Evolutionary conservation across 2,797 vertebrate species (phyloP).

Genomic region (Kryptopterus vitreolus): DNA sequence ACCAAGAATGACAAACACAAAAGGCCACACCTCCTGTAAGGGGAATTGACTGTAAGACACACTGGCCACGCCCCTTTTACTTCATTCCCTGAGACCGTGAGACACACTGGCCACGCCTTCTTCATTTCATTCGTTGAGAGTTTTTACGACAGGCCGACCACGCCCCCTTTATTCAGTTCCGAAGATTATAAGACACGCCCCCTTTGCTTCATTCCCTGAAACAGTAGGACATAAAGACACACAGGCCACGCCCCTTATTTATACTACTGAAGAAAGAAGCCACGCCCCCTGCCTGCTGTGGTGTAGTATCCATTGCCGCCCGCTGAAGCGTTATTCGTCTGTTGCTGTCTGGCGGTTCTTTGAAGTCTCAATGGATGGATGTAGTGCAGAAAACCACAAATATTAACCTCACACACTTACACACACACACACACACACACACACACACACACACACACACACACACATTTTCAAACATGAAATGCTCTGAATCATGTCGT

Average conservation of each 20-base stretch:
- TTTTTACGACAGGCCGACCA: no score
- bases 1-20: no score
- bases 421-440: constrained; percentile 16
- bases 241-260: background rate
- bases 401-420: constrained; percentile 31
- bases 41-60: background rate
- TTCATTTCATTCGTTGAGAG: no score
- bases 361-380: constrained; percentile 13
- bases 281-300: background rate
- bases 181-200: no score
- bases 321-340: background rate
- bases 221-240: no score
- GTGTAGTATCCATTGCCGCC: background rate
- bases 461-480: background rate
- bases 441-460: background rate
- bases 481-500: background rate
- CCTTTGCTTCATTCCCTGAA: no score
- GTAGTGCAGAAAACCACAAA: constrained; percentile 37
- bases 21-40: background rate
- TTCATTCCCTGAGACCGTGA: background rate
- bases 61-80: background rate
- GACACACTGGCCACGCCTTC: no score
- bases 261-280: background rate
- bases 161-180: no score
- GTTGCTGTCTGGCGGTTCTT: background rate